Conservation (phyloP, 2,113 vertebrate species). For the Chaetodon trifascialis region DNA sequence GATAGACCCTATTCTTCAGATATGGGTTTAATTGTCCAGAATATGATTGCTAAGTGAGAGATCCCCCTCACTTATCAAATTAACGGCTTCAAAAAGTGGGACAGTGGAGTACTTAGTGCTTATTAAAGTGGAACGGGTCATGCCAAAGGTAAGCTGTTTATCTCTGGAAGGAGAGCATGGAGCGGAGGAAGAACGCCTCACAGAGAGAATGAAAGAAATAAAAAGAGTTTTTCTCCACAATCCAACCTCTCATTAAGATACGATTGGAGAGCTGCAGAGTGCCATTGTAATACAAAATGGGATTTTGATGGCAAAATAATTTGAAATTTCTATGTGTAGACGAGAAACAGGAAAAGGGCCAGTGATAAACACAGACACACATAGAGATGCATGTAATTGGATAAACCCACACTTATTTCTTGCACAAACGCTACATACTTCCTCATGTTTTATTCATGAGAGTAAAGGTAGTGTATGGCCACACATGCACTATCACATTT, state of each 20-base stretch:
- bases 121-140: conserved; percentile 78
- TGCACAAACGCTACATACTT: conserved; percentile 45
- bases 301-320: conserved; percentile 39
- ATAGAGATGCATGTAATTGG: conserved; percentile 39
- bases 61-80: conserved; percentile 82
- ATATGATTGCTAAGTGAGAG: conserved; percentile 81
- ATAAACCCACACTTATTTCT: conserved; percentile 43
- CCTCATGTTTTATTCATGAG: conserved; percentile 81
- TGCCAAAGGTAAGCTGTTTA: conserved; percentile 82
- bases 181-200: conserved; percentile 45
- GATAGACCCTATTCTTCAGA: conserved; percentile 72
- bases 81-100: conserved; percentile 75
- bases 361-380: conserved; percentile 29
- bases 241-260: conserved; percentile 47
- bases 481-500: conserved; percentile 81
- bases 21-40: conserved; percentile 82
- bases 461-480: conserved; percentile 71
- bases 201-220: conserved; percentile 36
- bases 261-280: conserved; percentile 18
- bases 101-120: conserved; percentile 69
- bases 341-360: neutral
- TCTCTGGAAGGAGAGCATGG: conserved; percentile 58
- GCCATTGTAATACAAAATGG: conserved; percentile 25
- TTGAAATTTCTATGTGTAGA: conserved; percentile 7
- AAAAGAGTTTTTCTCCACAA: conserved; percentile 10